phyloP scores from a whole-genome alignment of 2,113 vertebrate species.

The Columba livia region DNA sequence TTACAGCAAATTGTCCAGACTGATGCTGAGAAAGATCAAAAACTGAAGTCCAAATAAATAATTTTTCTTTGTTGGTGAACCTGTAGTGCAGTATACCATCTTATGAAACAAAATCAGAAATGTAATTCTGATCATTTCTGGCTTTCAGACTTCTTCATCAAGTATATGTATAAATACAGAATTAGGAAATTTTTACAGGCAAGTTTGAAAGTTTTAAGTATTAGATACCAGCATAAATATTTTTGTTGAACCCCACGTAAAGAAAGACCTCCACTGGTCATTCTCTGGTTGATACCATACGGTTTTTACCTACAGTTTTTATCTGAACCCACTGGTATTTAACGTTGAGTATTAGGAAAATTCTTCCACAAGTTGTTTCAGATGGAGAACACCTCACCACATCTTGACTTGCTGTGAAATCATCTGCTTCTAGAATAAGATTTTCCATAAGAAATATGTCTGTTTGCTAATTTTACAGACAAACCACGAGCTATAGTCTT shows the following conservation, averaged over 20 bases:
- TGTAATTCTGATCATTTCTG: background rate
- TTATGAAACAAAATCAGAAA: background rate
- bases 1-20: background rate
- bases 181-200: background rate
- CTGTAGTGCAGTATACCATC: background rate
- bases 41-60: background rate
- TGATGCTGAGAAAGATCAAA: background rate
- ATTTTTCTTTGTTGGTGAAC: background rate
- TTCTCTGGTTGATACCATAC: no score
- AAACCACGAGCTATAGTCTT: background rate
- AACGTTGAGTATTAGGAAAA: background rate
- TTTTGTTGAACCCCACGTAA: background rate
- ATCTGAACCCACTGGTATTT: background rate
- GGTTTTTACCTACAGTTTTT: background rate
- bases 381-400: background rate
- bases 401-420: background rate
- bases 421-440: background rate
- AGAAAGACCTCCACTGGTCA: no score
- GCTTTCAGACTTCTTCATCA: background rate
- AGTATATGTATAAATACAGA: background rate
- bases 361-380: background rate
- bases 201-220: background rate
- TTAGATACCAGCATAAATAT: background rate
- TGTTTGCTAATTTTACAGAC: background rate
- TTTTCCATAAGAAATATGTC: background rate